A percentile compares a stretch with the other conserved stretches of the same genome.
These are phyloP conservation scores for Caenorhabditis doughertyi DNA, from an alignment of 2,888 invertebrate genomes.

Conservation along the genomic window DNA sequence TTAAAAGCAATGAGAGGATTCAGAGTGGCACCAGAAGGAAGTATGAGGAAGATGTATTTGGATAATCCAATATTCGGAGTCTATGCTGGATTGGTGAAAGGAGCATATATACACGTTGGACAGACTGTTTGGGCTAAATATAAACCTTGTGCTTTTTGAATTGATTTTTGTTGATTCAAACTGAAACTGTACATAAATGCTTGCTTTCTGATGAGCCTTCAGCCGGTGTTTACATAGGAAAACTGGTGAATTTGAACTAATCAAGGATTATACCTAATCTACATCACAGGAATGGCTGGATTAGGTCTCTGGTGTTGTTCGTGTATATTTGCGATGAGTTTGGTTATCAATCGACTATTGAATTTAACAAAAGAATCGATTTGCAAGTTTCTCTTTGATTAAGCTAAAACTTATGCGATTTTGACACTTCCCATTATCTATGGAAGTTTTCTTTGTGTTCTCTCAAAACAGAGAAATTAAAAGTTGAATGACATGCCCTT, in stretches of 20 bases:
- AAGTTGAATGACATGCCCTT: constrained; percentile 57
- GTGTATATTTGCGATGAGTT: constrained; percentile 60
- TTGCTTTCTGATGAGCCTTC: no score
- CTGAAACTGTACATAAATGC: no score
- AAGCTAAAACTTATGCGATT: constrained; percentile 36
- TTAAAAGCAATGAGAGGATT: constrained; percentile 65
- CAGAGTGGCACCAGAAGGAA: constrained; percentile 67
- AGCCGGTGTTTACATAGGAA: no score
- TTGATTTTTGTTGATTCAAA: no score
- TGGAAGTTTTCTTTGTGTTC: constrained; percentile 58
- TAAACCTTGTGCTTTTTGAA: constrained; percentile 64
- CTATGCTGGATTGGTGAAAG: constrained; percentile 60
- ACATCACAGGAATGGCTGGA: constrained; percentile 44
- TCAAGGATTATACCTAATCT: no score
- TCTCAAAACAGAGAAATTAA: constrained; percentile 56
- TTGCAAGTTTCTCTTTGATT: constrained; percentile 21
- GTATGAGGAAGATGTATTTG: constrained; percentile 60
- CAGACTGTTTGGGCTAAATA: constrained; percentile 68
- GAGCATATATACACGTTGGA: constrained; percentile 69
- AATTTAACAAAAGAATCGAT: constrained; percentile 47
- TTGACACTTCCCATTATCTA: constrained; percentile 54
- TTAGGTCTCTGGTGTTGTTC: constrained; percentile 63
- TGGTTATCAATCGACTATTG: constrained; percentile 64
- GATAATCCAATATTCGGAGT: constrained; percentile 70
- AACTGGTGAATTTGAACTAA: no score